These are phyloP conservation scores for Emmelina monodactyla DNA, from an alignment of 2,888 invertebrate genomes.

Conservation along the genomic window DNA sequence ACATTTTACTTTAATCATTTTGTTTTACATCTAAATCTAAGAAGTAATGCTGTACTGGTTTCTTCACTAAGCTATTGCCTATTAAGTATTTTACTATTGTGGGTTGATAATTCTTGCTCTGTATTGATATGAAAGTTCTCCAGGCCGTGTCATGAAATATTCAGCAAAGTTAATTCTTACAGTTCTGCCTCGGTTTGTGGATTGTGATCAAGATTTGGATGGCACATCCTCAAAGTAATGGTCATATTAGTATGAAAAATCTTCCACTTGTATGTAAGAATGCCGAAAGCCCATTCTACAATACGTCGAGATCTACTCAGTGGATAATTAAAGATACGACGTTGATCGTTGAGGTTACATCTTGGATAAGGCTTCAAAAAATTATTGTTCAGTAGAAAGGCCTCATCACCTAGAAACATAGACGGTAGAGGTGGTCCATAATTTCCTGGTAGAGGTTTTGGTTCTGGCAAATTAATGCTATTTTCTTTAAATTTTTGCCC, in stretches of 20 bases:
- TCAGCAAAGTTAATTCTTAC: slow-evolving; percentile 18
- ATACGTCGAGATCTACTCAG: slow-evolving; percentile 12
- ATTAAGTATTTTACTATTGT: too few relatives aligned
- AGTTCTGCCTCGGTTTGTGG: slow-evolving; percentile 15
- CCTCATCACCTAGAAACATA: too few relatives aligned
- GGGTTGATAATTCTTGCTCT: too few relatives aligned
- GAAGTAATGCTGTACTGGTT: too few relatives aligned
- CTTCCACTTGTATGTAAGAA: slow-evolving; percentile 13
- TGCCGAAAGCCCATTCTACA: slow-evolving; percentile 15
- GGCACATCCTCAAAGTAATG: slow-evolving; percentile 12
- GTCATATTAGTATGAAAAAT: slow-evolving; percentile 16
- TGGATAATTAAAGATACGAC: slow-evolving; percentile 15
- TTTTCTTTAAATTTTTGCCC: too few relatives aligned
- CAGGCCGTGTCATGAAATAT: slow-evolving; percentile 17
- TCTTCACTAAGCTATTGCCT: too few relatives aligned
- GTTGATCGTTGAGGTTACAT: slow-evolving; percentile 11
- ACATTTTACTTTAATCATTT: too few relatives aligned
- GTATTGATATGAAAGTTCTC: too few relatives aligned
- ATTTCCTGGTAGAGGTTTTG: slow-evolving; percentile 14
- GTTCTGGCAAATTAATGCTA: slow-evolving; percentile 14
- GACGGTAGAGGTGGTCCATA: slow-evolving; percentile 13
- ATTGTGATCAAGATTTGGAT: slow-evolving; percentile 11
- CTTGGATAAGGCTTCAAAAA: slow-evolving; percentile 15
- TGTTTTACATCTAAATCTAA: too few relatives aligned
- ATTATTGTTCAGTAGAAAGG: slow-evolving; percentile 14